Evolutionary conservation across 37 sponge, comb jelly and placozoan genomes (phyloP).

Genomic region (Spongilla lacustris): DNA sequence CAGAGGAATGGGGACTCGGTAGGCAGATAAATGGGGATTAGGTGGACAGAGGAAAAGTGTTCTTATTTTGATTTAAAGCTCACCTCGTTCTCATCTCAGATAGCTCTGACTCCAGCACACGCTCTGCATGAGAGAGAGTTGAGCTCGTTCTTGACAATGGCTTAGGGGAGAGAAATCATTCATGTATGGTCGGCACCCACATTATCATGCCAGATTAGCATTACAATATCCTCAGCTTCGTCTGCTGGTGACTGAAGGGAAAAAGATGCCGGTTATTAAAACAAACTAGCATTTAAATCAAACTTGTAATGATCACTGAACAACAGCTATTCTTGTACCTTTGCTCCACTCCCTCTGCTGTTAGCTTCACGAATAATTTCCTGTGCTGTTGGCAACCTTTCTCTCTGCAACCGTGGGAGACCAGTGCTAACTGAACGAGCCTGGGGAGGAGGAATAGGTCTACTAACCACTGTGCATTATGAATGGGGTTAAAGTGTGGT

Average conservation of each 20-base stretch:
- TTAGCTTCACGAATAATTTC: not conserved
- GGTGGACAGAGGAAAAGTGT: too few species aligned
- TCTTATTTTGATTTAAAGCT: too few species aligned
- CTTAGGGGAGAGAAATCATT: not conserved
- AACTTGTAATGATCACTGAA: not conserved
- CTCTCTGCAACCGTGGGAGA: slow-evolving; percentile 38
- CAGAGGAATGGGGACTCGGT: too few species aligned
- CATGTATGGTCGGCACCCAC: not conserved
- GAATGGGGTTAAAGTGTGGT: not conserved
- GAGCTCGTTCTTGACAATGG: not conserved
- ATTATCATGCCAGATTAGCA: not conserved
- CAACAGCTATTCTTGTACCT: not conserved
- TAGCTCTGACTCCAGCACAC: not conserved
- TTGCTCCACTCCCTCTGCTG: not conserved
- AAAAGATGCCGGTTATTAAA: not conserved
- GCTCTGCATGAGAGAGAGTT: not conserved
- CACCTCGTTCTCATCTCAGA: not conserved
- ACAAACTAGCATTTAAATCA: too few species aligned
- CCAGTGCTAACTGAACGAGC: slow-evolving; percentile 36
- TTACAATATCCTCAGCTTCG: slow-evolving; percentile 12
- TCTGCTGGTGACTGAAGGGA: not conserved
- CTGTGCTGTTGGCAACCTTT: slow-evolving; percentile 21
- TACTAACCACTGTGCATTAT: not conserved
- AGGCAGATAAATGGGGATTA: too few species aligned
- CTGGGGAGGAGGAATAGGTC: slow-evolving; percentile 14